A percentile compares a stretch with the other conserved stretches of the same genome.
Conservation (phyloP, 1,140 invertebrate species). For the Drosophila obscura region DNA sequence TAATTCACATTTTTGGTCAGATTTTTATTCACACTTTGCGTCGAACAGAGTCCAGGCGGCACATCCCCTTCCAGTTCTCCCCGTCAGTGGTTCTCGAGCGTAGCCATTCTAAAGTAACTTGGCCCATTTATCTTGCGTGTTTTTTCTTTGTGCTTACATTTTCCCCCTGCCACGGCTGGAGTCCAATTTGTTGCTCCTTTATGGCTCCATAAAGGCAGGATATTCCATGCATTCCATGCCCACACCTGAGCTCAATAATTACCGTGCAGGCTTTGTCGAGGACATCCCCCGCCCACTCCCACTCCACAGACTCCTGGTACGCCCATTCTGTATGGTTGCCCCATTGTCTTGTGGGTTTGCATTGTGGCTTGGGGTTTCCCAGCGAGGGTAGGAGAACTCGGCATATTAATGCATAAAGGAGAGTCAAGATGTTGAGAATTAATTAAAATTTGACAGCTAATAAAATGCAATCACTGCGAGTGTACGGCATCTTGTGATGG, state of each 20-base stretch:
- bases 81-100: slow-evolving; percentile 40
- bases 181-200: slow-evolving; percentile 62
- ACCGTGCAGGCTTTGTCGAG: slow-evolving; percentile 29
- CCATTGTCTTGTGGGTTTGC: slow-evolving; percentile 45
- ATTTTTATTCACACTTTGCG: slow-evolving; percentile 21
- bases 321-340: neutral
- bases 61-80: slow-evolving; percentile 13
- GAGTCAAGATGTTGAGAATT: slow-evolving; percentile 54
- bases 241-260: slow-evolving; percentile 70
- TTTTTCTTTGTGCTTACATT: slow-evolving; percentile 44
- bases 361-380: slow-evolving; percentile 19
- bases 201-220: slow-evolving; percentile 41
- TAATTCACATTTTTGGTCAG: too few relatives aligned
- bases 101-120: slow-evolving; percentile 52
- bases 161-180: neutral
- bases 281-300: too few relatives aligned
- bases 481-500: slow-evolving; percentile 14
- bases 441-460: slow-evolving; percentile 76
- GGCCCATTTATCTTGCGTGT: slow-evolving; percentile 57
- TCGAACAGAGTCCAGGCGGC: neutral
- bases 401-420: slow-evolving; percentile 32
- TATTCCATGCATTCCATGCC: slow-evolving; percentile 39
- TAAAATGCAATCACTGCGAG: slow-evolving; percentile 73
- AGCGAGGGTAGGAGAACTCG: neutral
- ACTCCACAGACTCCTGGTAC: slow-evolving; percentile 1